Conservation (phyloP, 2,888 invertebrate species). For the Tetropium fuscum region DNA sequence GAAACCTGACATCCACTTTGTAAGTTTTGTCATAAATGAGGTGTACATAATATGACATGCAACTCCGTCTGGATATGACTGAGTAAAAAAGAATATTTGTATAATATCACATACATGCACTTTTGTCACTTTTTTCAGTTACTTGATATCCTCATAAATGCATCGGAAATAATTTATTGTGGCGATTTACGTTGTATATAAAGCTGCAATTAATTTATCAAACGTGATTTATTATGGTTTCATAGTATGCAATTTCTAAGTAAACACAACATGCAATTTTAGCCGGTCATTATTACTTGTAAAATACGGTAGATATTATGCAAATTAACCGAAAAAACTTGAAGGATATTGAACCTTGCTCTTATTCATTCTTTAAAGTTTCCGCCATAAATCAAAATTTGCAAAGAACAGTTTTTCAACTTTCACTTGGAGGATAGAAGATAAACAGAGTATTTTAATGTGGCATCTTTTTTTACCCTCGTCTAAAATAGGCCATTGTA, state of each 20-base stretch:
- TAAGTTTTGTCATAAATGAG: too few species aligned
- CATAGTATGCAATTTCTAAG: conserved; percentile 9
- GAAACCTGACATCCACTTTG: too few species aligned
- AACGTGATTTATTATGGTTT: conserved; percentile 21
- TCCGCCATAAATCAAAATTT: conserved; percentile 63
- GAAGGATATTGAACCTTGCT: conserved; percentile 33
- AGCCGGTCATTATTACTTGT: neutral
- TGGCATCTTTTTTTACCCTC: conserved; percentile 56
- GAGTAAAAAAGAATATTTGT: too few species aligned
- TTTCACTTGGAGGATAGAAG: conserved; percentile 58
- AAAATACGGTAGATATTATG: conserved; percentile 13
- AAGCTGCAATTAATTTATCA: conserved; percentile 26
- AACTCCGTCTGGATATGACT: too few species aligned
- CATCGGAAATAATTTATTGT: too few species aligned
- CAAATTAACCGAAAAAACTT: conserved; percentile 25
- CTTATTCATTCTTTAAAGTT: conserved; percentile 48
- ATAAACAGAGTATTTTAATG: conserved; percentile 55
- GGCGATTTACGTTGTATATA: conserved; percentile 1
- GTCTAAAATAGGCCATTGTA: conserved; percentile 57
- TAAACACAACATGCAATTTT: neutral
- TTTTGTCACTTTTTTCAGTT: too few species aligned
- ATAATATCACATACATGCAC: too few species aligned
- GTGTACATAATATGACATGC: too few species aligned
- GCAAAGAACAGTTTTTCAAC: conserved; percentile 63
- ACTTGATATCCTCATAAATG: too few species aligned